A percentile compares a stretch with the other conserved stretches of the same genome.
phyloP scores from a whole-genome alignment of 2,888 invertebrate species.

The Parapristionchus giblindavisi region DNA sequence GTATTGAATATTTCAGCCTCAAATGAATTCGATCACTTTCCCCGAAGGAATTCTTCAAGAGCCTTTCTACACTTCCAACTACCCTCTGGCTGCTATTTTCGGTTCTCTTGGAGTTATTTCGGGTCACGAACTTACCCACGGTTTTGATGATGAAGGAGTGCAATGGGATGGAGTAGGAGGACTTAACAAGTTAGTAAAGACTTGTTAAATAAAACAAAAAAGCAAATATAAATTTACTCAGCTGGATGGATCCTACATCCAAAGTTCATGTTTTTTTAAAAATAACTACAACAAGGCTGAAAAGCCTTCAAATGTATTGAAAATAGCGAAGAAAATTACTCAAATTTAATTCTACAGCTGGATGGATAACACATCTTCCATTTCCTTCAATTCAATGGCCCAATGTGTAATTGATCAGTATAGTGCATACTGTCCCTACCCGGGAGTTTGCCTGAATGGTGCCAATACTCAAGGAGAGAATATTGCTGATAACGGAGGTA shows the following conservation, averaged over 20 bases:
- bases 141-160: constrained; percentile 82
- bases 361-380: constrained; percentile 54
- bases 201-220: no score
- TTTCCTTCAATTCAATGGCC: constrained; percentile 54
- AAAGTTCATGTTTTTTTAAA: no score
- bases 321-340: no score
- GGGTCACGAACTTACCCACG: constrained; percentile 95
- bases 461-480: constrained; percentile 74
- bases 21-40: constrained; percentile 65
- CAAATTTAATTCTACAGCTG: constrained; percentile 42
- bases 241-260: no score
- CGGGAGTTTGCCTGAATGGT: constrained; percentile 68
- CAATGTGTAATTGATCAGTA: constrained; percentile 61
- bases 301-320: background rate
- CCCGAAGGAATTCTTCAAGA: constrained; percentile 63
- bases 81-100: constrained; percentile 73
- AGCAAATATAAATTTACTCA: no score
- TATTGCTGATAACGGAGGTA: constrained; percentile 74
- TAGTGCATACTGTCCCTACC: constrained; percentile 60
- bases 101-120: constrained; percentile 98
- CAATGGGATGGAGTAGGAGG: constrained; percentile 61
- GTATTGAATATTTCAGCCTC: constrained; percentile 46
- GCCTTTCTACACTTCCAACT: constrained; percentile 63
- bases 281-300: no score
- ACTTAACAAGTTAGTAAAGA: constrained; percentile 45